Evolutionary conservation across 2,888 invertebrate genomes (phyloP).

Genomic region (Embidobia sp.): DNA sequence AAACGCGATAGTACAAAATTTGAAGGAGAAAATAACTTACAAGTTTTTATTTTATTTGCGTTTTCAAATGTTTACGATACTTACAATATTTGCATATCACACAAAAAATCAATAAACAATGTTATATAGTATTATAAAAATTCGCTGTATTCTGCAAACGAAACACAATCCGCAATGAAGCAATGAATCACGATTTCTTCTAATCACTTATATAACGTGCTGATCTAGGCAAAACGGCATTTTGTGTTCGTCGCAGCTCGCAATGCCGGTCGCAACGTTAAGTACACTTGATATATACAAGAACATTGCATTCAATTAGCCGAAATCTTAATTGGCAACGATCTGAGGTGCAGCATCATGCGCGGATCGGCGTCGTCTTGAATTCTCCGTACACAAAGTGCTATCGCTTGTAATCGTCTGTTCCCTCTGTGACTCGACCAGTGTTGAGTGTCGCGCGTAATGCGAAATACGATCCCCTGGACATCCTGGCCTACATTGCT

Average conservation of each 20-base stretch:
- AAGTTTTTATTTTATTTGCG: too few relatives aligned
- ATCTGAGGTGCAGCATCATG: conserved; percentile 54
- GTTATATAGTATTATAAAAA: too few relatives aligned
- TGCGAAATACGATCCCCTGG: conserved; percentile 79
- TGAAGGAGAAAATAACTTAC: too few relatives aligned
- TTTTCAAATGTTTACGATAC: too few relatives aligned
- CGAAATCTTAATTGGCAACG: conserved; percentile 48
- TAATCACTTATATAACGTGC: conserved; percentile 13
- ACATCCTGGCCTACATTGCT: conserved; percentile 81
- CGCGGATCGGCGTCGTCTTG: conserved; percentile 48
- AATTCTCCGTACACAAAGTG: conserved; percentile 72
- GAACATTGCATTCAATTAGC: conserved; percentile 54
- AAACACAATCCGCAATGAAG: conserved; percentile 22
- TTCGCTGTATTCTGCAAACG: conserved; percentile 7
- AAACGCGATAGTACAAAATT: too few relatives aligned
- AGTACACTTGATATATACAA: conserved; percentile 30
- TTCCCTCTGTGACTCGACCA: conserved; percentile 76
- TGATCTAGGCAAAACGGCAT: conserved; percentile 20
- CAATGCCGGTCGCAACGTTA: conserved; percentile 18
- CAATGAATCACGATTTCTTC: conserved; percentile 40
- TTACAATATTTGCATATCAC: too few relatives aligned
- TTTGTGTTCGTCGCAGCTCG: conserved; percentile 4
- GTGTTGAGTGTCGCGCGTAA: conserved; percentile 80
- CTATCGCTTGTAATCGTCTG: conserved; percentile 79
- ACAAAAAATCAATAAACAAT: too few relatives aligned